Evolutionary conservation across 2,888 invertebrate species (phyloP).

Genomic region (Limnephilus auricula): DNA sequence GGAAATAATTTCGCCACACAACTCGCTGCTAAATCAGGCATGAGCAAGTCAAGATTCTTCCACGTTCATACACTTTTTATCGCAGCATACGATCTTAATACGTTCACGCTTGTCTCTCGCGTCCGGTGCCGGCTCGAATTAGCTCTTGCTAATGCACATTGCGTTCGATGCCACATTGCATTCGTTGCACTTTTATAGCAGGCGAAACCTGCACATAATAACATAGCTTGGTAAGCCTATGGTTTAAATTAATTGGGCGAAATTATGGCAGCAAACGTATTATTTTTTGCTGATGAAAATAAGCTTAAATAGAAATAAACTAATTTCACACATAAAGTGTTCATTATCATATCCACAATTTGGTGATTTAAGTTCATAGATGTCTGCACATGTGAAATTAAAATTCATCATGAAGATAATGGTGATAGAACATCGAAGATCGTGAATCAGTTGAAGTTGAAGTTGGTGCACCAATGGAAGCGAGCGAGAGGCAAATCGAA

Average conservation of each 20-base stretch:
- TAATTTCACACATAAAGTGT: too few relatives aligned
- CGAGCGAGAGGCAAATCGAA: too few relatives aligned
- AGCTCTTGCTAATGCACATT: slow-evolving; percentile 10
- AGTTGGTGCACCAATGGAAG: too few relatives aligned
- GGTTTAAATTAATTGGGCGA: background rate
- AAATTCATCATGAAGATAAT: too few relatives aligned
- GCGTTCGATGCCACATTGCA: background rate
- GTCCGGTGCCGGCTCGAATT: background rate
- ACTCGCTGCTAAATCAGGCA: background rate
- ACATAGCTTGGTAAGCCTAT: background rate
- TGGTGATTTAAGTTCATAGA: too few relatives aligned
- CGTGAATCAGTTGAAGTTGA: too few relatives aligned
- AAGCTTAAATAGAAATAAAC: too few relatives aligned
- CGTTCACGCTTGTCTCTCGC: background rate
- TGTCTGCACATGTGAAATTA: too few relatives aligned
- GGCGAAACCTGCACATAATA: background rate
- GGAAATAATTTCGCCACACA: background rate
- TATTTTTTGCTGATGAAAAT: too few relatives aligned
- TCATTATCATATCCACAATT: too few relatives aligned
- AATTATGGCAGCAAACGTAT: background rate
- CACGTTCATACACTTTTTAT: background rate
- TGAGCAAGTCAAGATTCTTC: slow-evolving; percentile 6
- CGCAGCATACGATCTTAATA: background rate
- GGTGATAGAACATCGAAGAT: too few relatives aligned
- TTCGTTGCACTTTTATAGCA: background rate